These are phyloP conservation scores for Pristionchus maxplancki DNA, from an alignment of 2,888 invertebrate species.

Conservation along the genomic window DNA sequence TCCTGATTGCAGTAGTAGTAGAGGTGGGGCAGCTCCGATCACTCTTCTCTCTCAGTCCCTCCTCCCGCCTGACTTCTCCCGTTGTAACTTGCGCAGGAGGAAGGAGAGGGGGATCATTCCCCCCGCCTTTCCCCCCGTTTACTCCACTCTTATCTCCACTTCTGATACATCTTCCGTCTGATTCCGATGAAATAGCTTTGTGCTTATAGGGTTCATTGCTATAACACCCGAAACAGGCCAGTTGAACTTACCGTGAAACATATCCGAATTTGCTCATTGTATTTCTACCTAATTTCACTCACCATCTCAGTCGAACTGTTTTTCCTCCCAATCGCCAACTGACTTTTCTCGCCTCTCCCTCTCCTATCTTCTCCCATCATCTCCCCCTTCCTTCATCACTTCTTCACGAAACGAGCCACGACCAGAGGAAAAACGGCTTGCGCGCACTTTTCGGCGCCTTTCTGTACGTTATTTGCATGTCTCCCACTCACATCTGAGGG, in stretches of 20 bases:
- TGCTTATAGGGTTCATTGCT: no score
- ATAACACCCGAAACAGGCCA: no score
- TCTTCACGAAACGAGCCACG: not conserved
- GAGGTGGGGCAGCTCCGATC: not conserved
- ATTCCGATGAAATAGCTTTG: not conserved
- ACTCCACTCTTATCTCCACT: not conserved
- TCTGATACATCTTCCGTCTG: no score
- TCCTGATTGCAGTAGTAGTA: slow-evolving; percentile 30
- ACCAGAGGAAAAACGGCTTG: not conserved
- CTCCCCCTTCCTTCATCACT: slow-evolving; percentile 24
- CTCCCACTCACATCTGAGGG: not conserved
- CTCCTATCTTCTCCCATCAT: not conserved
- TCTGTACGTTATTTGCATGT: not conserved
- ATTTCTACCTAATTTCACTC: no score
- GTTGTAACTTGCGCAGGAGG: slow-evolving; percentile 39
- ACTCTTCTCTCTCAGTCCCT: not conserved
- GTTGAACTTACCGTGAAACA: no score
- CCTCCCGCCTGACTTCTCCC: not conserved
- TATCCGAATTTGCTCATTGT: no score
- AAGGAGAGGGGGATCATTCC: slow-evolving; percentile 12
- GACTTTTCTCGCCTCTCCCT: not conserved
- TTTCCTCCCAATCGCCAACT: not conserved
- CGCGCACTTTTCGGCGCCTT: not conserved
- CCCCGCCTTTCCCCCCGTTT: not conserved
- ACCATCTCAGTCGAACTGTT: not conserved